Evolutionary conservation across 1,140 invertebrate genomes (phyloP).

Genomic region (Psix sp.): DNA sequence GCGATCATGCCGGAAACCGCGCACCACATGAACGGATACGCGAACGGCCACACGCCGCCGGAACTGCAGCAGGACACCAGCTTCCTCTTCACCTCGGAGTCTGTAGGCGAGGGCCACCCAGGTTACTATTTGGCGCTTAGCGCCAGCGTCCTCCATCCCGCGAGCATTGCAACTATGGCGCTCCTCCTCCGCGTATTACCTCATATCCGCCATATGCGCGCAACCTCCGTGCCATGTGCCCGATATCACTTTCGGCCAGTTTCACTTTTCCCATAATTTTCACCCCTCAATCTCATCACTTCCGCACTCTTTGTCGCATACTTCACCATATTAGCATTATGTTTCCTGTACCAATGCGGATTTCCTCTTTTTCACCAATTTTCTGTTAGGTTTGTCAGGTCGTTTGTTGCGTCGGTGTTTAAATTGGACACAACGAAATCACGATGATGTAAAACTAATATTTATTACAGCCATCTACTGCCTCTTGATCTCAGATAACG

Average conservation of each 20-base stretch:
- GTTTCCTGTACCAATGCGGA: no score
- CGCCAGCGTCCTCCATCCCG: not conserved
- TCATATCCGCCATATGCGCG: constrained; percentile 45
- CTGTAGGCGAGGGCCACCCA: constrained; percentile 99
- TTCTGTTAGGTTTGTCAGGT: no score
- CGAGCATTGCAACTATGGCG: constrained; percentile 20
- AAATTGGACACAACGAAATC: no score
- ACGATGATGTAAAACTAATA: no score
- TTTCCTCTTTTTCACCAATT: no score
- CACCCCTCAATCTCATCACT: not conserved
- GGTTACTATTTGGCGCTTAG: constrained; percentile 80
- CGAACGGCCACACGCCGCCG: constrained; percentile 83
- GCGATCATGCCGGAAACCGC: constrained; percentile 84
- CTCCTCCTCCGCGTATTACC: constrained; percentile 27
- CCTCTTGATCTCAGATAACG: no score
- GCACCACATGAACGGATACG: constrained; percentile 84
- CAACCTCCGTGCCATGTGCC: constrained; percentile 57
- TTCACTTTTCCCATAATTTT: not conserved
- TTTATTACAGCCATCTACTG: no score
- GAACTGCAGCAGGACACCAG: constrained; percentile 89
- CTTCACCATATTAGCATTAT: no score
- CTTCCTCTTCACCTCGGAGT: constrained; percentile 99
- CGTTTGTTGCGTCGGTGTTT: no score
- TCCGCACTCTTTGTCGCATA: not conserved
- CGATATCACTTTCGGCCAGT: not conserved